phyloP scores from a whole-genome alignment of 2,113 vertebrate species.

The Dasyornis broadbenti region DNA sequence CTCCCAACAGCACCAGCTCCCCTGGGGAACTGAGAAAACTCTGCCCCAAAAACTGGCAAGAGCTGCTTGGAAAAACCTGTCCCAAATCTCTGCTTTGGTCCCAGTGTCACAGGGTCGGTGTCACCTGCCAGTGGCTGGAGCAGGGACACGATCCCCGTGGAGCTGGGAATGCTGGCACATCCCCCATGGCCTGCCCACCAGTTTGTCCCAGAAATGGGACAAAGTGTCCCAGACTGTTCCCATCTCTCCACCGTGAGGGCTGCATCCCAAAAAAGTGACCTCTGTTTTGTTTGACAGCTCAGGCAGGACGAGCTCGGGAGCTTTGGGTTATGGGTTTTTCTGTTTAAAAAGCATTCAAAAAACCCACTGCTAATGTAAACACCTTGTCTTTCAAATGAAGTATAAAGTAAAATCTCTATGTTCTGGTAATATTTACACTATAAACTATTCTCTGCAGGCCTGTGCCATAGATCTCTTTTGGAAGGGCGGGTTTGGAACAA shows the following conservation, averaged over 20 bases:
- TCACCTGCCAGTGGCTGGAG: neutral
- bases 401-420: constrained; percentile 61
- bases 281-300: neutral
- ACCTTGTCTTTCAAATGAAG: constrained; percentile 32
- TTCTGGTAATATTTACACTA: constrained; percentile 67
- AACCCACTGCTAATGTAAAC: constrained; percentile 50
- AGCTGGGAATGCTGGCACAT: neutral
- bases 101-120: neutral
- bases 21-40: neutral
- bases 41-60: neutral
- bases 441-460: constrained; percentile 13
- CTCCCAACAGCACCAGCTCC: neutral
- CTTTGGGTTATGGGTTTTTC: constrained; percentile 24
- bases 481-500: neutral
- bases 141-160: fast-evolving
- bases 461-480: neutral
- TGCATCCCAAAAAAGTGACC: neutral
- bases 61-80: neutral
- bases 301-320: neutral
- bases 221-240: neutral
- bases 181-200: neutral
- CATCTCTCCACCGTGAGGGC: neutral
- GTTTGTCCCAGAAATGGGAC: neutral
- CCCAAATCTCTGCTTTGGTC: neutral
- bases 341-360: constrained; percentile 22